A percentile compares a stretch with the other conserved stretches of the same genome.
phyloP scores from a whole-genome alignment of 2,888 invertebrate species.

The Sisyra nigra region DNA sequence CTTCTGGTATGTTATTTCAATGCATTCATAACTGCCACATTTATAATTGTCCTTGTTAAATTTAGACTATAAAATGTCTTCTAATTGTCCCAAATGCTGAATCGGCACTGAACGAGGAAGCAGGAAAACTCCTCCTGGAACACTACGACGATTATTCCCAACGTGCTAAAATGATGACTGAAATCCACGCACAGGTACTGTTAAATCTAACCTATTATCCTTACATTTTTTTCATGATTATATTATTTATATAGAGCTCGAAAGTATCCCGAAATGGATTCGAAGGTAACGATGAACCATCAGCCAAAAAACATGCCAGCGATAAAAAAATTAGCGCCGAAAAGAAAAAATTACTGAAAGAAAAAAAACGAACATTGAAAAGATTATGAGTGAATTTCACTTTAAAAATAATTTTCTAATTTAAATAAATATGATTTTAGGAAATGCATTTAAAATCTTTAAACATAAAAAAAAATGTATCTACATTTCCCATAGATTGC shows the following conservation, averaged over 20 bases:
- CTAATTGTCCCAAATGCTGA: constrained; percentile 95
- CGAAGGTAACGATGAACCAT: constrained; percentile 41
- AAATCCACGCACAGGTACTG: constrained; percentile 66
- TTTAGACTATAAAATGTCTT: constrained; percentile 80
- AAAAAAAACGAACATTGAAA: constrained; percentile 72
- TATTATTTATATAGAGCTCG: constrained; percentile 27
- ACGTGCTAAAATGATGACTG: constrained; percentile 79
- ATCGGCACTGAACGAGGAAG: constrained; percentile 93
- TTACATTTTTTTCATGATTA: neutral
- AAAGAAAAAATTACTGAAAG: constrained; percentile 59
- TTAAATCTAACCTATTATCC: neutral
- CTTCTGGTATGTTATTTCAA: constrained; percentile 43
- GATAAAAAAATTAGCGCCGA: constrained; percentile 58
- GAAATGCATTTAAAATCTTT: too few species aligned
- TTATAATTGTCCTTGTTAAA: too few species aligned
- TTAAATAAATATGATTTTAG: too few species aligned
- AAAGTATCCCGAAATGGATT: constrained; percentile 32
- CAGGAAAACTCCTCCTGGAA: constrained; percentile 82
- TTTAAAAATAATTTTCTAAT: neutral
- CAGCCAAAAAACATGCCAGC: constrained; percentile 73
- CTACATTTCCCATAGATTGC: too few species aligned
- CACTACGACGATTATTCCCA: constrained; percentile 85
- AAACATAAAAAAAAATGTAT: too few species aligned
- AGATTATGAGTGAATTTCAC: constrained; percentile 47
- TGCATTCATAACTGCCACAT: too few species aligned